Evolutionary conservation across 2,797 vertebrate species (phyloP).

Genomic region (Tragopan temminckii): DNA sequence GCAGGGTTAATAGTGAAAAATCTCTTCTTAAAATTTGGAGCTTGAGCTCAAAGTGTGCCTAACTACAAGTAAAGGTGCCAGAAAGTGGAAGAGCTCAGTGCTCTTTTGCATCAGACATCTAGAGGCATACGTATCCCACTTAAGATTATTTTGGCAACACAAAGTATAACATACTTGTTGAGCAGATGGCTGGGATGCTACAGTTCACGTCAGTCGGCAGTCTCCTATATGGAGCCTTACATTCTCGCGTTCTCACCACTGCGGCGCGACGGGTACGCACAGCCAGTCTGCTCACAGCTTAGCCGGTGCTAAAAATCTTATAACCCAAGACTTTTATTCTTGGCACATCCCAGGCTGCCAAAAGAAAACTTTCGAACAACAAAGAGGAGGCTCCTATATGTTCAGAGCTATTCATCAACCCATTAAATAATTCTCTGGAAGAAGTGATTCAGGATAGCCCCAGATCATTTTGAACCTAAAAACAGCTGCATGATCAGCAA

Average conservation of each 20-base stretch:
- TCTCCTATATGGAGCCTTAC: not conserved
- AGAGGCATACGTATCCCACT: not conserved
- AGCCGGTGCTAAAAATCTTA: not conserved
- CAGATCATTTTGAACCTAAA: not conserved
- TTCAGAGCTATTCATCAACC: not conserved
- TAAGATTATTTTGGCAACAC: not conserved
- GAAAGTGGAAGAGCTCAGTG: not conserved
- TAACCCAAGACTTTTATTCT: not conserved
- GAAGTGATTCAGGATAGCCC: not conserved
- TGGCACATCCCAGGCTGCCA: not conserved
- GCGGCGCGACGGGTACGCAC: rapidly evolving
- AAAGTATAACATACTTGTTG: not conserved
- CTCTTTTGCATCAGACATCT: not conserved
- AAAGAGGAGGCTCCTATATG: not conserved
- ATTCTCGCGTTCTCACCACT: not conserved
- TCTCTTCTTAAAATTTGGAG: not conserved
- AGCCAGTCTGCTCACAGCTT: not conserved
- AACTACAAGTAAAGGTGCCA: not conserved
- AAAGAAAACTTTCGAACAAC: not conserved
- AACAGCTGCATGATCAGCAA: rapidly evolving
- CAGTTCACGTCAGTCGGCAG: not conserved
- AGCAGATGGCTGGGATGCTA: not conserved
- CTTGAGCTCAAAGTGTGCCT: not conserved
- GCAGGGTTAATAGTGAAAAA: not conserved
- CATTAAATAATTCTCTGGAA: not conserved